Base-by-base conservation (phyloP, 2,797 vertebrate species). In the Chrosomus eos region DNA sequence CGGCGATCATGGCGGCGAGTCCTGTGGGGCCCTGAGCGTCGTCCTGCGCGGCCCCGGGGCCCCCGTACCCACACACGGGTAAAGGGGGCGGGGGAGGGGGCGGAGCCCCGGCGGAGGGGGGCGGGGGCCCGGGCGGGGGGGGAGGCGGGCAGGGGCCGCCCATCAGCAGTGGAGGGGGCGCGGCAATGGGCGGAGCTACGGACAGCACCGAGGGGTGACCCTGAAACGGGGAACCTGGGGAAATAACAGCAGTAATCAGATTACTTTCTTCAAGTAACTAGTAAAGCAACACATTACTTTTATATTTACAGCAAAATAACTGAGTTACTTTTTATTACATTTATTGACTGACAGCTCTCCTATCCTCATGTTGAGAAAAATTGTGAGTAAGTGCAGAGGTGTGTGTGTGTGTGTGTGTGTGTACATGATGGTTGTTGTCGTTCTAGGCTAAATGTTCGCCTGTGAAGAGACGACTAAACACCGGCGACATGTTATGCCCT, bases 1-100 rank as follows among this genome's bases (percentile, higher is more conserved):
- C 97, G 7, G 98, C 98, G 88, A 99, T 96, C 93, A 98, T 98
- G 0, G 98, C 98, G 0, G 98, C 98, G 5, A 99, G 97, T 81
- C 97, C 97, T 0, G 97, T 97, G 1, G 91, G 81, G 71, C 94
- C 91, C 0, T 96, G 94, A 73, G 94, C 83, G 51, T 98, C 97
- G 0, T 97, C 97, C 2, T 92, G 93, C 13, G 91, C 91, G 43
- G 85, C 19, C 13, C 92, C 93, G 48, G 92, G 93, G 58, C 93
- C 90, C 28, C 88, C 88, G 66, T 88, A 85, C 7, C 88, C 87
- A 58, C 93, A 89, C 2, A 89, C 92, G 0, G 94, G 96, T 87
- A 96, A 89, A 0, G 95, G 95, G 91, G 96, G 0, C 91, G 96
- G 91, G 0, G 89, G 90, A 43, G 89, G 91, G 0, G 93, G 33